Base-by-base conservation (phyloP, 2,888 invertebrate genomes). In the Conchocele bisecta region DNA sequence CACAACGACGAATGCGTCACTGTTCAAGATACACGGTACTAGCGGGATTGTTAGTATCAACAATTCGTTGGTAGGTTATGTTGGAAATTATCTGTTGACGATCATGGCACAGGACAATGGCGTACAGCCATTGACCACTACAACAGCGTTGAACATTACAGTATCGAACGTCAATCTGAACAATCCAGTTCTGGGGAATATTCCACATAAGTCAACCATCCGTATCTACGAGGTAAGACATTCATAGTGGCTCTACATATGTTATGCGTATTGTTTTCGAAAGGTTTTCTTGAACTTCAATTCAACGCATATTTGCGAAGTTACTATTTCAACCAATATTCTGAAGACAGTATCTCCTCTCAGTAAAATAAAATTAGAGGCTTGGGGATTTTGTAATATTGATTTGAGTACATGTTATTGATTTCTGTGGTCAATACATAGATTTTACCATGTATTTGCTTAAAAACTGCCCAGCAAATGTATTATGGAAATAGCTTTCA, bases 141-240 rank as follows among this genome's bases (percentile, higher is more conserved):
- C 60, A 3, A 9, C 57, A 13, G 41, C 64, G 22, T 56, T 61
- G 1, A 53, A 70, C 15, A 64, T 76, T 26, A 46, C 33, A 17
- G 57, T 76, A 0, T 42, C 29, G 2, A 73, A 76, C 37, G 67
- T 73, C 1, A 76, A 76, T 28, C 39, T 63, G 15, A 63, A 73
- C 31, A 26, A n/a, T 3, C 76, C 76, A 15, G 44, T 39, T 0
- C 15, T 76, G 3, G 24, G 28, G n/a, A 33, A 56, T 20, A 15
- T 63, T 20, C 72, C 76, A 0, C 2, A 17, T n/a, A 29, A 46
- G 4, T 42, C 61, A 17, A 61, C 44, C 13, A 53, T 76, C 4
- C 53, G 50, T 31, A 46, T 72, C 31, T 68, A 57, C 11, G 76
- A 76, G 66, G 76, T 76, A 58, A 39, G 54, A 26, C 15, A 35